Conservation (phyloP, 1,140 invertebrate genomes). For the Cryptotermes secundus region DNA sequence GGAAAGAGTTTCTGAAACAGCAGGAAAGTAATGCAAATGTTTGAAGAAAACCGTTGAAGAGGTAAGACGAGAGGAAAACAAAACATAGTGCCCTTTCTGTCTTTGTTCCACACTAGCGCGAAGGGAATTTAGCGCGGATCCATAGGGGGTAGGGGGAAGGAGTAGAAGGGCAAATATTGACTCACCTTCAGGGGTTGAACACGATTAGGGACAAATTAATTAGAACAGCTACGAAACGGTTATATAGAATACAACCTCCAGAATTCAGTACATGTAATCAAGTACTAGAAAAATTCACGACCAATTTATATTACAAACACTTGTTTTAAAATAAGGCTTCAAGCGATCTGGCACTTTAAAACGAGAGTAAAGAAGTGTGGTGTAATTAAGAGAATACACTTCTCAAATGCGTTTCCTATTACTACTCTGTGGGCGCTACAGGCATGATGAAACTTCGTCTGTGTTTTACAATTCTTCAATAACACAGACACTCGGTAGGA, state of each 20-base stretch:
- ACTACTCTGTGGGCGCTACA: no score
- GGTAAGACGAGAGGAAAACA: not conserved
- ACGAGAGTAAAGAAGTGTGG: no score
- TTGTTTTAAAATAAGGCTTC: not conserved
- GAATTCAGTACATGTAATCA: not conserved
- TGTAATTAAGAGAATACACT: no score
- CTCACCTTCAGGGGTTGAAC: not conserved
- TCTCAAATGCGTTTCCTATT: no score
- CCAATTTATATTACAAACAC: not conserved
- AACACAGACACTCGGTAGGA: no score
- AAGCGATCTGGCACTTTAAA: not conserved
- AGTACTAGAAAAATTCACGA: not conserved
- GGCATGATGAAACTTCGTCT: no score
- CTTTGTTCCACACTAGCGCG: not conserved
- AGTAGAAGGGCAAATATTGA: not conserved
- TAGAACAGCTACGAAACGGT: conserved; percentile 11
- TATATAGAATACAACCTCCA: not conserved
- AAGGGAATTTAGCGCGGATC: not conserved
- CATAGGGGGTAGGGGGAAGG: not conserved
- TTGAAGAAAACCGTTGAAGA: not conserved
- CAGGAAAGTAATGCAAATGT: not conserved
- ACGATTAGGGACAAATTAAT: conserved; percentile 17
- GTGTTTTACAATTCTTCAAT: no score
- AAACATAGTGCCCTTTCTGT: not conserved
- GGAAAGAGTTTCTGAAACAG: conserved; percentile 3